Evolutionary conservation across 2,888 invertebrate genomes (phyloP).

Genomic region (Chouioia cunea): DNA sequence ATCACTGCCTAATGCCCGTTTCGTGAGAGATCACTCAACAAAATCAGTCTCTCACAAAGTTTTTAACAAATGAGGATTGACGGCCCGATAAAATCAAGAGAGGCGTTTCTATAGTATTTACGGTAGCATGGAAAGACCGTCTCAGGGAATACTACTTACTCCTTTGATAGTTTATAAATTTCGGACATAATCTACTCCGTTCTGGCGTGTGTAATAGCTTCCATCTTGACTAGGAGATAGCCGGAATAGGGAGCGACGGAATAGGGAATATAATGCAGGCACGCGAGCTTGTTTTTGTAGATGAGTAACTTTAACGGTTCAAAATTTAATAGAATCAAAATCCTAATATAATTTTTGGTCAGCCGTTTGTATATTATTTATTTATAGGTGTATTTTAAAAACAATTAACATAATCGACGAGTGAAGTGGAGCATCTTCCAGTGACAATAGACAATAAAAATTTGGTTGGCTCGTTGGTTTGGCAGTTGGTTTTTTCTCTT

Average conservation of each 20-base stretch:
- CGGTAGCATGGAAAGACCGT: constrained; percentile 22
- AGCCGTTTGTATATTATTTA: too few relatives aligned
- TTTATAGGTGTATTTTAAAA: too few relatives aligned
- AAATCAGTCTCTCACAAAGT: constrained; percentile 14
- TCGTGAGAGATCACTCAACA: neutral
- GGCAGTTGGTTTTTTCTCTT: constrained; percentile 44
- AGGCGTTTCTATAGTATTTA: neutral
- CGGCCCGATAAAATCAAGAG: constrained; percentile 18
- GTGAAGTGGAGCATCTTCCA: too few relatives aligned
- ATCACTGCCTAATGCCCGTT: neutral
- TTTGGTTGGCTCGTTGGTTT: constrained; percentile 29
- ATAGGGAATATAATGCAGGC: too few relatives aligned
- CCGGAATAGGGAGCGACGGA: constrained; percentile 17
- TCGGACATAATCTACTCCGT: constrained; percentile 57
- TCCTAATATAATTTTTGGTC: too few relatives aligned
- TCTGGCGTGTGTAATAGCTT: constrained; percentile 47
- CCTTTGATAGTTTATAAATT: constrained; percentile 62
- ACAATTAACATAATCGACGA: too few relatives aligned
- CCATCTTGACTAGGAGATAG: constrained; percentile 42
- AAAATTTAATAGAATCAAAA: too few relatives aligned
- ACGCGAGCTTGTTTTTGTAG: too few relatives aligned
- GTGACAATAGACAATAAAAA: constrained; percentile 8
- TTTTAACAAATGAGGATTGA: constrained; percentile 38
- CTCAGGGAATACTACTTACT: constrained; percentile 24
- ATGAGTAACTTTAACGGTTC: too few relatives aligned